These are phyloP conservation scores for Macrotus californicus DNA, from an alignment of 2,113 vertebrate species.

Conservation along the genomic window DNA sequence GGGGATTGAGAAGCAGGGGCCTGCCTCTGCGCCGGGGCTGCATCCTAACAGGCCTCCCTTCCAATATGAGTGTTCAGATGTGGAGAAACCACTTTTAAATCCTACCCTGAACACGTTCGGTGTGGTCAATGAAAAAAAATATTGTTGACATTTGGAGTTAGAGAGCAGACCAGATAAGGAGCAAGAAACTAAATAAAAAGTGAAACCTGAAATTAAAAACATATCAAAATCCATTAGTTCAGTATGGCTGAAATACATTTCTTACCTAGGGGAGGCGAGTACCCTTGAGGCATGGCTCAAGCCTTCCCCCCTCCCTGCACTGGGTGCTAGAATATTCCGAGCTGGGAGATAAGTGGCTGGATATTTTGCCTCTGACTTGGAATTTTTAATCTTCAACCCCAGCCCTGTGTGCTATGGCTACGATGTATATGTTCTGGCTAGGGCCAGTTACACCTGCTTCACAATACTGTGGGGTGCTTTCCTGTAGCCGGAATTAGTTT, in stretches of 20 bases:
- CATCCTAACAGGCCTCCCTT: background rate
- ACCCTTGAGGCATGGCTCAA: background rate
- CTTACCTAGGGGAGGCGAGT: background rate
- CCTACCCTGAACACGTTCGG: background rate
- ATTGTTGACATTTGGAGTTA: background rate
- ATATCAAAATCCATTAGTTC: background rate
- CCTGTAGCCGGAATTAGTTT: slow-evolving; percentile 59
- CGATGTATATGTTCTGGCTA: slow-evolving; percentile 67
- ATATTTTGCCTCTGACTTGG: slow-evolving; percentile 3
- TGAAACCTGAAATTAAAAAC: slow-evolving; percentile 43
- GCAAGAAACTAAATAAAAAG: slow-evolving; percentile 18
- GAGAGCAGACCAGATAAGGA: background rate
- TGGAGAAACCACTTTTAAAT: background rate
- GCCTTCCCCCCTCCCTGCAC: background rate
- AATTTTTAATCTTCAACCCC: background rate
- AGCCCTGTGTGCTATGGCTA: background rate
- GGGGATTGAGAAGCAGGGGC: background rate
- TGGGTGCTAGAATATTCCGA: background rate
- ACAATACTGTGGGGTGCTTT: slow-evolving; percentile 42
- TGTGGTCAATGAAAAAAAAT: background rate
- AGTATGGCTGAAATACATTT: background rate
- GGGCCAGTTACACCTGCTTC: slow-evolving; percentile 38
- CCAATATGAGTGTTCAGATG: background rate
- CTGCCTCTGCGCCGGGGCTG: background rate
- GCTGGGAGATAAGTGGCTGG: background rate